These are phyloP conservation scores for Hybos culiciformis DNA, from an alignment of 2,888 invertebrate species.

Conservation along the genomic window DNA sequence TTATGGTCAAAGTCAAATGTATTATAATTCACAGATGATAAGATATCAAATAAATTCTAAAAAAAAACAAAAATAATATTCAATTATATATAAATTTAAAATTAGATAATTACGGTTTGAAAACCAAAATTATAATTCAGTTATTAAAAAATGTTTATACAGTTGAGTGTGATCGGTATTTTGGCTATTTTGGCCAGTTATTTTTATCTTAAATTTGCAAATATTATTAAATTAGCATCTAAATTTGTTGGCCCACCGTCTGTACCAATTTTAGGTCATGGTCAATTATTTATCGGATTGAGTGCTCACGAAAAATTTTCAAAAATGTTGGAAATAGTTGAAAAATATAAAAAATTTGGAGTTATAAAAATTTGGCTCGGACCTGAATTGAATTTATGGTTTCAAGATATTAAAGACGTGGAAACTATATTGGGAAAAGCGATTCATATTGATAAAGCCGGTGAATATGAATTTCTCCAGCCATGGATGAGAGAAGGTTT, in stretches of 20 bases:
- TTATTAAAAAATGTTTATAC: neutral
- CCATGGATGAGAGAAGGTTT: slow-evolving; percentile 44
- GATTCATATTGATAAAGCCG: slow-evolving; percentile 40
- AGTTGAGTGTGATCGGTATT: neutral
- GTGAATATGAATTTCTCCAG: slow-evolving; percentile 36
- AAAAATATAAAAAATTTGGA: slow-evolving; percentile 21
- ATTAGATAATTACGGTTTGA: too few relatives aligned
- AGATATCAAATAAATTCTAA: too few relatives aligned
- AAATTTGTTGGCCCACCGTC: slow-evolving; percentile 27
- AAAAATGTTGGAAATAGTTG: slow-evolving; percentile 28
- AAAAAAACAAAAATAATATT: too few relatives aligned
- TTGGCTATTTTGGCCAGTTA: neutral
- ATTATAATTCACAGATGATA: too few relatives aligned
- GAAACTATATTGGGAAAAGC: slow-evolving; percentile 24
- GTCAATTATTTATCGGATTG: slow-evolving; percentile 29
- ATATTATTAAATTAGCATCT: slow-evolving; percentile 2
- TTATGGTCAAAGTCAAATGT: too few relatives aligned
- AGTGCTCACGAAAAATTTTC: slow-evolving; percentile 28
- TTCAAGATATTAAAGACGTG: slow-evolving; percentile 23
- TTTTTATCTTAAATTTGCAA: neutral
- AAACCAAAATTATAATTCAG: neutral
- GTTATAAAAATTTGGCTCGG: slow-evolving; percentile 29
- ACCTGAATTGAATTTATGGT: slow-evolving; percentile 25
- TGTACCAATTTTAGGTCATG: slow-evolving; percentile 38
- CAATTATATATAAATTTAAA: too few relatives aligned